Percentiles rank a stretch among this genome's conserved stretches.
phyloP scores from a whole-genome alignment of 2,797 vertebrate species.

The Anableps anableps region DNA sequence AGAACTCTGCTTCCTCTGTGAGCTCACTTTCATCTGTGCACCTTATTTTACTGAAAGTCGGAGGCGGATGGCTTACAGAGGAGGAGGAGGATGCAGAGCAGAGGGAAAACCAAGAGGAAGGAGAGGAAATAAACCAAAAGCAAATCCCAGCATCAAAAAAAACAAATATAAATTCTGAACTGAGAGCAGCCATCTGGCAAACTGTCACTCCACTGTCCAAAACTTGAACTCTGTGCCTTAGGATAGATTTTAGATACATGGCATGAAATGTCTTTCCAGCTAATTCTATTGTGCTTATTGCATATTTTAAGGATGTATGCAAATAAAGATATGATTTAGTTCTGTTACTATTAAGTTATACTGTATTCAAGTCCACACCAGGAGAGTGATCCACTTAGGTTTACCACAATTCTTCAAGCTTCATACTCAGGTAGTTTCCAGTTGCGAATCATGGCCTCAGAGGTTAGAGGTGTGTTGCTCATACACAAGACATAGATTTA shows the following conservation, averaged over 20 bases:
- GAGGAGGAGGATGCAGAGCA: constrained; percentile 10
- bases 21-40: constrained; percentile 3
- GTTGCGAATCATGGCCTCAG: background rate
- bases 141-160: background rate
- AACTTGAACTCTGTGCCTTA: background rate
- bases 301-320: background rate
- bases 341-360: background rate
- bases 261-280: background rate
- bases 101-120: background rate
- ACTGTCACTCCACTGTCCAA: background rate
- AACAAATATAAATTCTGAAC: background rate
- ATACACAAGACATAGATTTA: background rate
- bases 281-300: background rate
- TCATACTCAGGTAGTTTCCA: background rate
- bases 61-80: background rate
- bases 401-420: background rate
- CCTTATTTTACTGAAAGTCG: constrained; percentile 1
- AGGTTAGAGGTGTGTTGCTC: background rate
- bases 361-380: background rate
- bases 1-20: background rate
- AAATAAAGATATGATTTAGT: background rate
- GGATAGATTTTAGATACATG: background rate
- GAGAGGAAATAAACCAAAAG: background rate
- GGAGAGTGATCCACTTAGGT: background rate
- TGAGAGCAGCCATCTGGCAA: background rate